Evolutionary conservation across 2,113 vertebrate species (phyloP).

Genomic region (Telmatochromis brachygnathus): DNA sequence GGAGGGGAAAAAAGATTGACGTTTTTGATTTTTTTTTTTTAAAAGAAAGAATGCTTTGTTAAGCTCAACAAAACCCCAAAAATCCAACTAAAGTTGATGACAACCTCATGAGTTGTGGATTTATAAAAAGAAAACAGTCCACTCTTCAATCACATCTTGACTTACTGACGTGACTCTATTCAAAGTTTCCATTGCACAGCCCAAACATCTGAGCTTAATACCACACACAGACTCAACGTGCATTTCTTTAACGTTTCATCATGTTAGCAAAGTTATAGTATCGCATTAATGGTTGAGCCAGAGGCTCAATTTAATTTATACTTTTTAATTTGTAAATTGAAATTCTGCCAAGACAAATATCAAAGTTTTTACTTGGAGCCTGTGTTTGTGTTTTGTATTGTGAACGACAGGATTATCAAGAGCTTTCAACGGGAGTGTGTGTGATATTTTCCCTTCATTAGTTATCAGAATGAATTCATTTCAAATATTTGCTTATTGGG

Average conservation of each 20-base stretch:
- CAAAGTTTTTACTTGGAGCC: not conserved
- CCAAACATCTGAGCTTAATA: not conserved
- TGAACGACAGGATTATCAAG: not conserved
- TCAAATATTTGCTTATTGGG: not conserved
- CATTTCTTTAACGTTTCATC: not conserved
- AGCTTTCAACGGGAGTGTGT: not conserved
- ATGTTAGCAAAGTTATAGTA: not conserved
- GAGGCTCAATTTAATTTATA: not conserved
- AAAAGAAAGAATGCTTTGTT: not conserved
- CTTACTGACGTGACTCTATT: not conserved
- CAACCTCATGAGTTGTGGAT: not conserved
- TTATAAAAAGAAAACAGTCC: not conserved
- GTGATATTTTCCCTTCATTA: not conserved
- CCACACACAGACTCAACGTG: not conserved
- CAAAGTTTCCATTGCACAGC: not conserved
- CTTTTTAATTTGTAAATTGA: not conserved
- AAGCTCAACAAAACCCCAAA: not conserved
- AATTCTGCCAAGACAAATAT: not conserved
- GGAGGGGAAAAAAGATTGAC: not conserved
- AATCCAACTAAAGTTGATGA: not conserved
- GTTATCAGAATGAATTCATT: not conserved
- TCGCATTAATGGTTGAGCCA: not conserved
- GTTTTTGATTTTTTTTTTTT: fast-evolving
- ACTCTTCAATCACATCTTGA: not conserved
- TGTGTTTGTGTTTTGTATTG: not conserved